A percentile compares a stretch with the other conserved stretches of the same genome.
Evolutionary conservation across 35 echinoderm and acorn worm genomes (phyloP).

Genomic region (Strongylocentrotus purpuratus): DNA sequence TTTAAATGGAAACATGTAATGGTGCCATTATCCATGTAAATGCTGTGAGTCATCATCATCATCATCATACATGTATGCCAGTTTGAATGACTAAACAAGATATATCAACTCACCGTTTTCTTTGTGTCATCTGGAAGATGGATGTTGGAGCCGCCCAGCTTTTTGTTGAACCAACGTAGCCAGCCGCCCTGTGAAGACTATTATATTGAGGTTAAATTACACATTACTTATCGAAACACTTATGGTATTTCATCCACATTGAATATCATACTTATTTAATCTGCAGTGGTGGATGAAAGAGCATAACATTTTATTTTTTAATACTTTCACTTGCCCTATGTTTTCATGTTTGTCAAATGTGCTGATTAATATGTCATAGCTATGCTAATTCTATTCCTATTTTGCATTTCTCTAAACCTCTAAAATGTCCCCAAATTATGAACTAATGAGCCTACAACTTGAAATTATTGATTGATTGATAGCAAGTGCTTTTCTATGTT

Average conservation of each 20-base stretch:
- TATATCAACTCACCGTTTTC: slow-evolving; percentile 17
- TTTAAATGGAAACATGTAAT: too few species aligned
- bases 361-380: too few species aligned
- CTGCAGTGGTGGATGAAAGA: too few species aligned
- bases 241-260: background rate
- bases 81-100: background rate
- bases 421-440: background rate
- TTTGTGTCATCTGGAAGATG: slow-evolving; percentile 41
- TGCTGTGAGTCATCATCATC: background rate
- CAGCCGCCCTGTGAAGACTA: slow-evolving; percentile 13
- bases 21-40: too few species aligned
- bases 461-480: background rate
- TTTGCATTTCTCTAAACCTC: background rate
- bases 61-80: background rate
- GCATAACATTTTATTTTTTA: too few species aligned
- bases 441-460: background rate
- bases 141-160: slow-evolving; percentile 34
- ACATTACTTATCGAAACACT: background rate
- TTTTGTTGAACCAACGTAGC: slow-evolving; percentile 42
- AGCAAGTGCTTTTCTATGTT: background rate
- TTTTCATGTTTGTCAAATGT: too few species aligned
- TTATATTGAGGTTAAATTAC: background rate
- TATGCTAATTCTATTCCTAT: too few species aligned
- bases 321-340: too few species aligned
- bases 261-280: background rate